These are phyloP conservation scores for Sarcoramphus papa DNA, from an alignment of 2,797 vertebrate genomes.

Conservation along the genomic window DNA sequence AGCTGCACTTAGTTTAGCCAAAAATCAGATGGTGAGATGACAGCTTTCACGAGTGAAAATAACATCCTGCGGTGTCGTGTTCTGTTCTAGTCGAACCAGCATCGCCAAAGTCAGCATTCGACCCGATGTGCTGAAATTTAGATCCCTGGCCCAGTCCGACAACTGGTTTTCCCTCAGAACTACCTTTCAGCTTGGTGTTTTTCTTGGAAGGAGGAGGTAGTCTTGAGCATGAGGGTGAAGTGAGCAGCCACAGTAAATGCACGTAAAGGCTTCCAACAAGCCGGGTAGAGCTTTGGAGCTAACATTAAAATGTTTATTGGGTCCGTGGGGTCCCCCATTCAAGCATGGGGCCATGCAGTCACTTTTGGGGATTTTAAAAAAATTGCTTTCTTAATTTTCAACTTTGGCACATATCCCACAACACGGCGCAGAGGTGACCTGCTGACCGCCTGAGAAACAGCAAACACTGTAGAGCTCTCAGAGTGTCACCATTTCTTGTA, in stretches of 20 bases:
- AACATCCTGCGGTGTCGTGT: neutral
- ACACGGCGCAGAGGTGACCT: accelerated
- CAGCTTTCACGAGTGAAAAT: accelerated
- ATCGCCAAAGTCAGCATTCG: neutral
- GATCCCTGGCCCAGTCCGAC: neutral
- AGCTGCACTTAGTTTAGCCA: neutral
- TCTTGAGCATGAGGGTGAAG: neutral
- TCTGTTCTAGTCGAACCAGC: neutral
- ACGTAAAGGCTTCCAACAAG: neutral
- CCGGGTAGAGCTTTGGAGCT: neutral
- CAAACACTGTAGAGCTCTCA: accelerated
- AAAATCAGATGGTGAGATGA: neutral
- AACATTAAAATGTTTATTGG: neutral
- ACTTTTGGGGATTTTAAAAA: neutral
- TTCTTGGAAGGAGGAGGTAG: neutral
- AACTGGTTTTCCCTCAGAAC: neutral
- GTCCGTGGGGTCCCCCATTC: accelerated
- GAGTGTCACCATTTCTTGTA: accelerated
- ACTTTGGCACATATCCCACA: neutral
- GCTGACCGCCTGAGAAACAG: neutral
- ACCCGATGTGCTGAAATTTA: neutral
- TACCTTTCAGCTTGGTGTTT: neutral
- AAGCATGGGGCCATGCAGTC: accelerated
- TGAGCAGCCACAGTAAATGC: accelerated
- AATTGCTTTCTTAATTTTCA: neutral